Evolutionary conservation across 2,113 vertebrate genomes (phyloP).

Genomic region (Zosterops hypoxanthus): DNA sequence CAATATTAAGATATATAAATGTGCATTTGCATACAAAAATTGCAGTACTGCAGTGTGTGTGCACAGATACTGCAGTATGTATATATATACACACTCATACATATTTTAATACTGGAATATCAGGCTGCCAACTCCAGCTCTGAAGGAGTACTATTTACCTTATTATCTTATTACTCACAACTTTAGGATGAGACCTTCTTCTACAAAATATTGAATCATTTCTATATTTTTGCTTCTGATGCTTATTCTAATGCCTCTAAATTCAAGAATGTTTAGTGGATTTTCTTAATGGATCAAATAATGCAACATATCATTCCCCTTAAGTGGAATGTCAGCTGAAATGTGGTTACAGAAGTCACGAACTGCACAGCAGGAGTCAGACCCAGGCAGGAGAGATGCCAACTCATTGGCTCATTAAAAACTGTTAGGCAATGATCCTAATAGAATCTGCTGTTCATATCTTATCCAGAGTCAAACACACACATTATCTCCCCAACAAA

Average conservation of each 20-base stretch:
- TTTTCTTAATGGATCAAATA: background rate
- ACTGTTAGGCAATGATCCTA: background rate
- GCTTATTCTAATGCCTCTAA: background rate
- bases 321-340: background rate
- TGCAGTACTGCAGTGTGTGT: background rate
- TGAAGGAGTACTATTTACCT: background rate
- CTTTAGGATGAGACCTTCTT: background rate
- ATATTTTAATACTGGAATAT: background rate
- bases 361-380: background rate
- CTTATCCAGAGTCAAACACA: background rate
- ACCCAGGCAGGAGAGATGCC: background rate
- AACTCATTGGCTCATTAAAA: background rate
- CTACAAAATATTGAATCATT: background rate
- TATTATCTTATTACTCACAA: background rate
- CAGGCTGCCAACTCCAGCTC: background rate
- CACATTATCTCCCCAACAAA: background rate
- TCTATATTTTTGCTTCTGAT: background rate
- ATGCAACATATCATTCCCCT: background rate
- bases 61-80: background rate
- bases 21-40: background rate
- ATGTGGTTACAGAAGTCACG: background rate
- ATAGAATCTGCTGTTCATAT: background rate
- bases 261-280: background rate
- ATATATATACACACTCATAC: background rate
- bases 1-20: background rate